Evolutionary conservation across 1,140 invertebrate species (phyloP), one percentile per base, ranked within the genome.

Genomic region (Sitobion miscanthi): DNA sequence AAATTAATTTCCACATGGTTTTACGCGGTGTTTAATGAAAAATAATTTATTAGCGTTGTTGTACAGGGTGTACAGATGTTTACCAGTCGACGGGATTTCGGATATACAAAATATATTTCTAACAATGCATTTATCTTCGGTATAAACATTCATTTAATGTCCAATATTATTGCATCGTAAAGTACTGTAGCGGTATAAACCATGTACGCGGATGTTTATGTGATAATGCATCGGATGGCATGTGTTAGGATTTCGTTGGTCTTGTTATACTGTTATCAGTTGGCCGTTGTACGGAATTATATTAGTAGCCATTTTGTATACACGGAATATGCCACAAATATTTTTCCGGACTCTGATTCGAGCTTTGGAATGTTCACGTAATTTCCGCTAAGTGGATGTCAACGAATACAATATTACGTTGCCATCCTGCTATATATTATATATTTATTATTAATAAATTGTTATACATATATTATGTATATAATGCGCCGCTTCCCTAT

Each of bases 101-200:
- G 30, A 47, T n/a, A 85, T 20, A 49, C 30, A 47, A 77, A 69
- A 77, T 87, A 47, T 87, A 47, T 30, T 47, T 87, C 4, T 87
- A 47, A 47, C 45, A 87, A 87, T 87, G 30, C 45, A 25, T 87
- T n/a, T 2, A 88, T 35, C 47, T 88, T 49, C 3, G 86, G 52
- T 87, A 88, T 87, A 87, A 87, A 87, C 85, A 87, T 47, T 87
- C 35, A n/a, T 77, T 77, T 77, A 83, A 83, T 83, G 83, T 30
- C 38, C 25, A 52, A 54, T 77, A 77, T 89, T 38, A 52, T 54
- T 25, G 8, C 49, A 30, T 89, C 49, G 35, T 54, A 25, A 89
- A 89, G 23, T 52, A 38, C 47, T 23, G 9, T 8, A n/a, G 14
- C 30, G n/a, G 62, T 77, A 52, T 89, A 38, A 54, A 38, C 86